These are phyloP conservation scores for Sebastes nivosus DNA, from an alignment of 2,797 vertebrate genomes.

Conservation along the genomic window DNA sequence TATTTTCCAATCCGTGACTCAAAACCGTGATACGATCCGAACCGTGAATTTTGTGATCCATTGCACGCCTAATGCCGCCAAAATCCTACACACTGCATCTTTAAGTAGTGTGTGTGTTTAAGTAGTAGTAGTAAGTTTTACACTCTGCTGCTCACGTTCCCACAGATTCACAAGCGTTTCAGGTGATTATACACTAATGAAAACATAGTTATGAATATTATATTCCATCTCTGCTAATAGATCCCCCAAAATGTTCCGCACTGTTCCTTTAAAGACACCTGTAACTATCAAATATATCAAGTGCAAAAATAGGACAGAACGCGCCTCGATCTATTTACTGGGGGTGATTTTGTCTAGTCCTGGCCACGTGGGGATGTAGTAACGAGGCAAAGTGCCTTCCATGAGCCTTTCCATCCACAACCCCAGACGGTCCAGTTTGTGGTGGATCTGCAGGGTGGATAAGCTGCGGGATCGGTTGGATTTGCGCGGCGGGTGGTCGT, in stretches of 20 bases:
- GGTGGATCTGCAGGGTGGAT: slow-evolving; percentile 87
- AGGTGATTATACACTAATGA: too few relatives aligned
- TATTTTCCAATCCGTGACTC: too few relatives aligned
- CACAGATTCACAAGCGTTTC: too few relatives aligned
- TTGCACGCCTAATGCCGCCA: too few relatives aligned
- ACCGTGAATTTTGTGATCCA: too few relatives aligned
- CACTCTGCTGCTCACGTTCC: too few relatives aligned
- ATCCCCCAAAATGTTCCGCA: background rate
- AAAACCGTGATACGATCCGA: too few relatives aligned
- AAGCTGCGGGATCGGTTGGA: slow-evolving; percentile 75
- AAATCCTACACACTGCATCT: too few relatives aligned
- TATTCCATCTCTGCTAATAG: too few relatives aligned
- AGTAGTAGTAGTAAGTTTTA: too few relatives aligned
- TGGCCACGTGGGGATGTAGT: slow-evolving; percentile 94
- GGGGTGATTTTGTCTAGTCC: slow-evolving; percentile 87
- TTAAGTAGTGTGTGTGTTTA: too few relatives aligned
- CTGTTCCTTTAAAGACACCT: background rate
- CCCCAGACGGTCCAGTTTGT: slow-evolving; percentile 92
- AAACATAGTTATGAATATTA: too few relatives aligned
- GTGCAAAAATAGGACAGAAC: slow-evolving; percentile 41
- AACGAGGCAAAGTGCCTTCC: slow-evolving; percentile 94
- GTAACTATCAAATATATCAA: slow-evolving; percentile 42
- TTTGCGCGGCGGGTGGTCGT: slow-evolving; percentile 81
- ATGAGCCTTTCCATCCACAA: slow-evolving; percentile 97
- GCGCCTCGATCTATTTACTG: slow-evolving; percentile 67